These are phyloP conservation scores for Vidua macroura DNA, from an alignment of 2,113 vertebrate genomes.

Conservation along the genomic window DNA sequence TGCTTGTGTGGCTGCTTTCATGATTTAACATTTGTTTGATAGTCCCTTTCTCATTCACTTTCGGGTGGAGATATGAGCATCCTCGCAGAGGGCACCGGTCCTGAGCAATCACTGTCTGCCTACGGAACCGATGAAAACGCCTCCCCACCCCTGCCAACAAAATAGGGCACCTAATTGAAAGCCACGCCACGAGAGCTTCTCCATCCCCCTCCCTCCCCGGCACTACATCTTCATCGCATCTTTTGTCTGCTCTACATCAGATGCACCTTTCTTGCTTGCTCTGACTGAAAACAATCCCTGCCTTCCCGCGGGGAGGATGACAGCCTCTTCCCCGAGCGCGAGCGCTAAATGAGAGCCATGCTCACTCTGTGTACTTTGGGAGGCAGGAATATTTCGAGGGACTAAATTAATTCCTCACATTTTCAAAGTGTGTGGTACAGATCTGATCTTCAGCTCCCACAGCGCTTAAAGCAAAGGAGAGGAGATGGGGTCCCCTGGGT, in stretches of 20 bases:
- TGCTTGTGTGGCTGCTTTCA: background rate
- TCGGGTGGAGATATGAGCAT: background rate
- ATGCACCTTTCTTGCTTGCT: background rate
- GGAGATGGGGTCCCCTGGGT: background rate
- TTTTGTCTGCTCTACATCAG: slow-evolving; percentile 31
- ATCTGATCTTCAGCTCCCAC: background rate
- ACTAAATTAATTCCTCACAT: slow-evolving; percentile 24
- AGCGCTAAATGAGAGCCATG: background rate
- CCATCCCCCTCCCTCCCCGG: background rate
- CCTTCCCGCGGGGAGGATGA: background rate
- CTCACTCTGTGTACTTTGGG: background rate
- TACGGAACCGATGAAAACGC: background rate
- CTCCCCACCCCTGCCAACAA: background rate
- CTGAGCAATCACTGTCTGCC: background rate
- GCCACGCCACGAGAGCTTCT: background rate
- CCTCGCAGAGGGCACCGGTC: background rate
- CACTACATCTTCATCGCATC: background rate
- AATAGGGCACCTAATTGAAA: slow-evolving; percentile 41
- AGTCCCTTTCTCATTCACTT: background rate
- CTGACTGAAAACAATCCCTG: slow-evolving; percentile 22
- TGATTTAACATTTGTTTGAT: slow-evolving; percentile 3
- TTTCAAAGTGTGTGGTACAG: background rate
- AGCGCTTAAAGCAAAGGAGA: background rate
- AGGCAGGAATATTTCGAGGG: background rate
- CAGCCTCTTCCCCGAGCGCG: background rate